Evolutionary conservation across 2,113 vertebrate genomes (phyloP).

Genomic region (Trochalopteron elliotii): DNA sequence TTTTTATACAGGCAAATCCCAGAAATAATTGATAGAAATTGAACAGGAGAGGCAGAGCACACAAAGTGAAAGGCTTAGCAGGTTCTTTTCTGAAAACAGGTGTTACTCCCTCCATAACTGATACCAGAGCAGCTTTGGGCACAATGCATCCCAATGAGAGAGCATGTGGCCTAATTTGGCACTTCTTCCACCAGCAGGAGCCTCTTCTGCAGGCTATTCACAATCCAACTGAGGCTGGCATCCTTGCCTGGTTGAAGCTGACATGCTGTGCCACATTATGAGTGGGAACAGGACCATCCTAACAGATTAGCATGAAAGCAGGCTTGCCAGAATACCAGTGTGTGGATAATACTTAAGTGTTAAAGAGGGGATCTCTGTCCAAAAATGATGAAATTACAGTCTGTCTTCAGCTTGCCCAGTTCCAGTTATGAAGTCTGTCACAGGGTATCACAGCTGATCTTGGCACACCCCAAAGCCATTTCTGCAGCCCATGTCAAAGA

Average conservation of each 20-base stretch:
- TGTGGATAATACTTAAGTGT: constrained; percentile 51
- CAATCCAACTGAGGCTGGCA: constrained; percentile 48
- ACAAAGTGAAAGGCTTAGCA: neutral
- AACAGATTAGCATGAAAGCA: constrained; percentile 42
- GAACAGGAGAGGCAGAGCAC: neutral
- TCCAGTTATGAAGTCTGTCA: constrained; percentile 27
- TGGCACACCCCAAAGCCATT: neutral
- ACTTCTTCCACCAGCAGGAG: constrained; percentile 46
- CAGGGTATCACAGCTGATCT: constrained; percentile 31
- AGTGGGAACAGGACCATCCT: constrained; percentile 52
- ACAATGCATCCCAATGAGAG: neutral
- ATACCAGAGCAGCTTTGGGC: constrained; percentile 11
- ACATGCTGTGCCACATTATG: constrained; percentile 51
- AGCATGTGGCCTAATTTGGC: constrained; percentile 66
- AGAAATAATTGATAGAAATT: neutral
- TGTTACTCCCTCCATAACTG: neutral
- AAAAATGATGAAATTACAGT: constrained; percentile 35
- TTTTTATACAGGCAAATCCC: neutral
- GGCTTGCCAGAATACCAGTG: constrained; percentile 54
- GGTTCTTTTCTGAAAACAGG: neutral
- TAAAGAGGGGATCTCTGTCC: constrained; percentile 48
- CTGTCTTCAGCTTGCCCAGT: constrained; percentile 47
- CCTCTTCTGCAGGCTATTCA: constrained; percentile 49
- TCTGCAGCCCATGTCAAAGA: neutral
- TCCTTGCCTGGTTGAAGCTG: constrained; percentile 7